Base-by-base conservation (phyloP, 2,888 invertebrate species). In the Drosophila mimica region DNA sequence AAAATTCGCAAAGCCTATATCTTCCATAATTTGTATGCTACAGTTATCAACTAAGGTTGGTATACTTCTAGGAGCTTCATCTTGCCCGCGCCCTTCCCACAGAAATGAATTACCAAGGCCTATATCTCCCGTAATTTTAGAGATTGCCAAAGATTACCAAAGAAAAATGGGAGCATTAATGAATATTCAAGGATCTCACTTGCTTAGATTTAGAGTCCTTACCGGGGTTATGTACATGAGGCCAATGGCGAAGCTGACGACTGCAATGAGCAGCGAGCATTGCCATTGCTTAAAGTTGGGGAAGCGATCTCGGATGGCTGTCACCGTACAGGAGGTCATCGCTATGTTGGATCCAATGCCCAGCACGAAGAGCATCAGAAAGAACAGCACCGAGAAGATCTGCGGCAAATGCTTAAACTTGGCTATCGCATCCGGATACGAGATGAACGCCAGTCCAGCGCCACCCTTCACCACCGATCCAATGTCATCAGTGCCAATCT, bases 141-240 rank as follows among this genome's bases (percentile, higher is more conserved):
- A 20, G 13, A 13, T 7, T 20, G 6, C 25, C 25, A 25, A 25
- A 25, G 3, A 0, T 4, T 20, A 15, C 46, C 7, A 7, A 46
- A 7, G 7, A 4, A 4, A 20, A 15, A 7, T 17, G 4, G 0
- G 4, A 4, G 25, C 4, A 20, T 13, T 46, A 20, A 38, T 17
- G 2, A 38, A 17, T 38, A 17, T 34, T 34, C 4, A 7, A 25
- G 11, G 9, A 4, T 6, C 8, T 28, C 4, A 4, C 17, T 13
- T 31, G 9, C 17, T 17, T 25, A 3, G 3, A 9, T 7, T 17
- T 2, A 20, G 2, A 31, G 17, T 28, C 0, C 94, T 93, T 93
- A 96, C 96, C 82, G 96, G 96, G 9, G 96, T 96, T 1, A 95
- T 92, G 82, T 96, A 96, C 20, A 95, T 92, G 0, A 95, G 91